Evolutionary conservation across 2,113 vertebrate species (phyloP).

Genomic region (human): DNA sequence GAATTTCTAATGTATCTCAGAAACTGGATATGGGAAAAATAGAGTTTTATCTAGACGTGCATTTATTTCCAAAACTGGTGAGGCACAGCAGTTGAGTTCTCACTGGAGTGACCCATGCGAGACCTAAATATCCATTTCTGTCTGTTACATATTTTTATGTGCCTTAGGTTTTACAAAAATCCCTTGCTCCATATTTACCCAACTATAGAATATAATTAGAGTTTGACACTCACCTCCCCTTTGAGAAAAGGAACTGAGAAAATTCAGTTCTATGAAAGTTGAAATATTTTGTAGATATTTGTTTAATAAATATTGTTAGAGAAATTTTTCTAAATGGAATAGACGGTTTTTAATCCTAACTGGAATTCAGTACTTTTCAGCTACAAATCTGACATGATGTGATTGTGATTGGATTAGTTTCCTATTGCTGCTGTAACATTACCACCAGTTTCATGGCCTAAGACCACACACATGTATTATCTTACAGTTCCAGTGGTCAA

Average conservation of each 20-base stretch:
- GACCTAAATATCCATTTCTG: background rate
- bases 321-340: background rate
- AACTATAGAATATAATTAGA: background rate
- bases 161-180: background rate
- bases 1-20: background rate
- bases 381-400: background rate
- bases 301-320: background rate
- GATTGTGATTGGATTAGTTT: background rate
- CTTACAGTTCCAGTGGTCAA: background rate
- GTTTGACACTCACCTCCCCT: background rate
- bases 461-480: background rate
- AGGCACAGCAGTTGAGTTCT: background rate
- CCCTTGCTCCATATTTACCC: background rate
- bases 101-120: background rate
- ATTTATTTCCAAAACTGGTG: background rate
- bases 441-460: background rate
- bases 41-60: background rate
- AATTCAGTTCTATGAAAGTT: background rate
- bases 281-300: background rate
- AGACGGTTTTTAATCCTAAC: background rate
- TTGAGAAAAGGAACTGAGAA: conserved; percentile 9
- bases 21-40: background rate
- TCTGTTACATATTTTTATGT: background rate
- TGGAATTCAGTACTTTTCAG: background rate
- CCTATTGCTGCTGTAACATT: background rate